Evolutionary conservation across 2,888 invertebrate species (phyloP).

Genomic region (Parnassius apollo): DNA sequence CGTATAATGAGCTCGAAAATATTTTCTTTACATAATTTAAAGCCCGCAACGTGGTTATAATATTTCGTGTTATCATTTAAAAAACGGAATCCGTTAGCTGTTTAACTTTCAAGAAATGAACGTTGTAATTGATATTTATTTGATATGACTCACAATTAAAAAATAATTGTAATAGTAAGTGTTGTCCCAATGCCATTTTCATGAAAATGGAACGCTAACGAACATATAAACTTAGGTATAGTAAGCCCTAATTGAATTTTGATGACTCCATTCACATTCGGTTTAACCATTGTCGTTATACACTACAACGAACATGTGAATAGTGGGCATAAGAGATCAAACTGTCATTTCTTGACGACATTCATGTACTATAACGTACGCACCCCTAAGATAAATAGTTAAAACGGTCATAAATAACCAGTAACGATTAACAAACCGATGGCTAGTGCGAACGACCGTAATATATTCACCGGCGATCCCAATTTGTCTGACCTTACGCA

Average conservation of each 20-base stretch:
- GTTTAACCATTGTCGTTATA: background rate
- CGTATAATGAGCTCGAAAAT: constrained; percentile 23
- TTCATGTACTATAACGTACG: constrained; percentile 29
- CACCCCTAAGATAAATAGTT: constrained; percentile 42
- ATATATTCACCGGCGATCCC: constrained; percentile 79
- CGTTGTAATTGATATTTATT: background rate
- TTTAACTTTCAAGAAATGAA: background rate
- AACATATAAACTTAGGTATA: constrained; percentile 10
- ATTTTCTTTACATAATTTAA: constrained; percentile 14
- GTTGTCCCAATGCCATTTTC: no score
- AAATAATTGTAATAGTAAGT: no score
- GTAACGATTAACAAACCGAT: constrained; percentile 77
- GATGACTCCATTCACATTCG: constrained; percentile 21
- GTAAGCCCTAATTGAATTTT: constrained; percentile 29
- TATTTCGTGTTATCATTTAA: constrained; percentile 1
- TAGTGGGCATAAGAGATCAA: constrained; percentile 15
- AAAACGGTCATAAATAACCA: constrained; percentile 69
- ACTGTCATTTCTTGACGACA: constrained; percentile 18
- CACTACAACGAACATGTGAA: background rate
- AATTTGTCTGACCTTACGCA: constrained; percentile 79
- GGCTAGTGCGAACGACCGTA: constrained; percentile 68
- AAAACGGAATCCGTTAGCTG: background rate
- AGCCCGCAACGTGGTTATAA: background rate
- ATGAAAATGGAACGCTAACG: background rate
- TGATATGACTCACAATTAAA: no score